phyloP scores from a whole-genome alignment of 2,888 invertebrate genomes.

The Ectemnius continuus region DNA sequence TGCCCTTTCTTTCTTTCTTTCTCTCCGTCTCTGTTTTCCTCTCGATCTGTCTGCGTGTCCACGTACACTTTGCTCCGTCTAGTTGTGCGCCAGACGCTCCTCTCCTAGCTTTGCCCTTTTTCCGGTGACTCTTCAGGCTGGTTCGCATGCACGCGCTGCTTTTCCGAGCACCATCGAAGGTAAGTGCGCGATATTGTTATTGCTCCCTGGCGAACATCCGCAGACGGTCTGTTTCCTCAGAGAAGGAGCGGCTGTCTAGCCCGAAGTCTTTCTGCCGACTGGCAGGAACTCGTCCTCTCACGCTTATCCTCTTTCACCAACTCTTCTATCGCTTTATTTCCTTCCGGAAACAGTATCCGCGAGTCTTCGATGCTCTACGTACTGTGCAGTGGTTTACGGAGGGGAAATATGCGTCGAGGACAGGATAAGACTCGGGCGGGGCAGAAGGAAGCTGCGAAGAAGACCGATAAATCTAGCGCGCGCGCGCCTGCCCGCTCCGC shows the following conservation, averaged over 20 bases:
- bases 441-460: background rate
- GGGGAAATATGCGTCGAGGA: background rate
- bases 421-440: too few species aligned
- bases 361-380: too few species aligned
- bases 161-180: slow-evolving; percentile 39
- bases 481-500: too few species aligned
- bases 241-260: slow-evolving; percentile 33
- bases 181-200: slow-evolving; percentile 62
- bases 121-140: slow-evolving; percentile 43
- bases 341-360: too few species aligned
- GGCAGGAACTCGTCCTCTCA: too few species aligned
- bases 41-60: too few species aligned
- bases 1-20: background rate
- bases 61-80: too few species aligned
- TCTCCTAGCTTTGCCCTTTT: slow-evolving; percentile 38
- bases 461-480: background rate
- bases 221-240: slow-evolving; percentile 58
- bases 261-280: too few species aligned
- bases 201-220: slow-evolving; percentile 55
- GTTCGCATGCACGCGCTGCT: slow-evolving; percentile 47
- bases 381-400: background rate
- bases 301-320: too few species aligned
- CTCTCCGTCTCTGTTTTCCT: background rate
- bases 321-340: too few species aligned
- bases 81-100: too few species aligned